Evolutionary conservation across 1,140 invertebrate species (phyloP).

Genomic region (Heliconius melpomene): DNA sequence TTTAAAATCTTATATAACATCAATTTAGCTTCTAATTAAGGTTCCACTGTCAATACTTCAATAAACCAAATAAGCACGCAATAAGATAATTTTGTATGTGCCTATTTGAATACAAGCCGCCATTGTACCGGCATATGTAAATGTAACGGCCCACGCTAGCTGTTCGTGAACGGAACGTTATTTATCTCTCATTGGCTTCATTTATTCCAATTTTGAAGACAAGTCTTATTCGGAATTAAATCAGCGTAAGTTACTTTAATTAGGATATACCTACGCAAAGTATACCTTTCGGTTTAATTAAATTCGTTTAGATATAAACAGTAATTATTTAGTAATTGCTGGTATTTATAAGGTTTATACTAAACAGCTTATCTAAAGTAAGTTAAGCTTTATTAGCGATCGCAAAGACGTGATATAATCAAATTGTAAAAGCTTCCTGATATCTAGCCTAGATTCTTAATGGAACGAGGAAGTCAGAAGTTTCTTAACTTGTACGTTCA

Average conservation of each 20-base stretch:
- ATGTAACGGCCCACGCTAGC: slow-evolving; percentile 64
- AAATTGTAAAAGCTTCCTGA: neutral
- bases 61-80: slow-evolving; percentile 22
- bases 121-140: slow-evolving; percentile 66
- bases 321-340: neutral
- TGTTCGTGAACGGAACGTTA: slow-evolving; percentile 62
- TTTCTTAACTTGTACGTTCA: slow-evolving; percentile 1
- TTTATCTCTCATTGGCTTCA: slow-evolving; percentile 77
- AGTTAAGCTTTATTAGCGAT: neutral
- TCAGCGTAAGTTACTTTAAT: slow-evolving; percentile 59
- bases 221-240: slow-evolving; percentile 66
- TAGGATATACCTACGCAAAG: slow-evolving; percentile 31
- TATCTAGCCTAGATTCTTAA: slow-evolving; percentile 12
- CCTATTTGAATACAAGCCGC: slow-evolving; percentile 50
- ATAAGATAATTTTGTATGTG: slow-evolving; percentile 20
- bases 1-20: no score
- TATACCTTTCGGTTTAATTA: neutral
- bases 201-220: slow-evolving; percentile 74
- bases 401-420: neutral
- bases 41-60: neutral
- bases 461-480: neutral
- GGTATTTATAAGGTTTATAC: neutral
- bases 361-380: neutral
- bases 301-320: slow-evolving; percentile 4
- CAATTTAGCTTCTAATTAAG: neutral